These are phyloP conservation scores for Terrapene triunguis DNA, from an alignment of 2,113 vertebrate species.

Conservation along the genomic window DNA sequence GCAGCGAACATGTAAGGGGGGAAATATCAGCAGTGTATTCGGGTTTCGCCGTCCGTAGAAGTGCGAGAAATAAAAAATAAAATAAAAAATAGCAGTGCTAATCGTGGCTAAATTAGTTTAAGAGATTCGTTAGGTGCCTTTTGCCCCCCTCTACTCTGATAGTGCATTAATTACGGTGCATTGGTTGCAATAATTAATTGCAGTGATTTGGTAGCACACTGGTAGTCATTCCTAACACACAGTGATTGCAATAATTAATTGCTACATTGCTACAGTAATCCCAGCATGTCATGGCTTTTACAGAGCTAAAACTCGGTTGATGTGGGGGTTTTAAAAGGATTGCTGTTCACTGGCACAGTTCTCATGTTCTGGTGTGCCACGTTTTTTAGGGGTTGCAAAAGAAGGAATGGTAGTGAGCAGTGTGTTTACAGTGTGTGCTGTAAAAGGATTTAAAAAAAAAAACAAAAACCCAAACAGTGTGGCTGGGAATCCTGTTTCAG, in stretches of 20 bases:
- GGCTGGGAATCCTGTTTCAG: constrained; percentile 13
- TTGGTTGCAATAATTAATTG: not conserved
- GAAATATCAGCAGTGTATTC: not conserved
- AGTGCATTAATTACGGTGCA: not conserved
- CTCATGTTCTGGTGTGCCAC: constrained; percentile 1
- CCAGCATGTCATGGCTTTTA: constrained; percentile 35
- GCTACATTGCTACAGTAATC: not conserved
- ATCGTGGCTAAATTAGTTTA: not conserved
- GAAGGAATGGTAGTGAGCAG: not conserved
- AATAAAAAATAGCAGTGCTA: not conserved
- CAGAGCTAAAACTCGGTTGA: constrained; percentile 75
- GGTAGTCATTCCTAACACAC: not conserved
- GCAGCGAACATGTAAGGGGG: constrained; percentile 42
- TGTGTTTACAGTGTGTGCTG: not conserved
- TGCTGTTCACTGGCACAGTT: not conserved
- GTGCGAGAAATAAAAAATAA: not conserved
- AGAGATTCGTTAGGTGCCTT: not conserved
- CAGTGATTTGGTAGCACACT: not conserved
- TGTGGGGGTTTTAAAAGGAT: not conserved
- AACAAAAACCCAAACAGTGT: not conserved
- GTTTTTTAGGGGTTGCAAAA: constrained; percentile 10
- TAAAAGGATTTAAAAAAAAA: not conserved
- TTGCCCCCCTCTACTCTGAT: not conserved
- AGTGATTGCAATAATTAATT: not conserved
- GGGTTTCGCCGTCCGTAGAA: not conserved